Base-by-base conservation (phyloP, 2,888 invertebrate genomes). In the Aspidiotus rigidus region DNA sequence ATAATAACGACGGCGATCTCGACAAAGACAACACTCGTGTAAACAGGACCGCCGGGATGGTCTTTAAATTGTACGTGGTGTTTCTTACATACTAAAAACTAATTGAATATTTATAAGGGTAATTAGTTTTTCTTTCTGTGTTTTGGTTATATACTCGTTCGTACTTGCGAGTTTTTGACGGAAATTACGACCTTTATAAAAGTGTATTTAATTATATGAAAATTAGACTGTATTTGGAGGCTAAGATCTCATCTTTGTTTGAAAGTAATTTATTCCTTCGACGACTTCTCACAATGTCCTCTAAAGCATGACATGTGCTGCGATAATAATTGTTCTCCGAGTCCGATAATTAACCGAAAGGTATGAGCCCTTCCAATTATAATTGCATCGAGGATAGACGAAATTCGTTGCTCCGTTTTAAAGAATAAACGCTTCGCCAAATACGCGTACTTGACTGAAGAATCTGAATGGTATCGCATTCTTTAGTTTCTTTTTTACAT, bases 51-150 rank as follows among this genome's bases (percentile, higher is more conserved):
- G 44, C 28, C 28, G 10, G 10, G 10, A 59, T 59, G 39, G 17
- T 59, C 59, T 59, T 59, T 59, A 59, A 59, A 59, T 59, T 59
- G 59, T 59, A 59, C 42, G 67, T 59, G 59, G 57, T 49, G 67
- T 67, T 67, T 67, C 60, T 60, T 49, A 42, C 39, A 57, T 67
- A 67, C 59, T 67, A 60, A 67, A 67, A 67, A 67, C 67, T 67
- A 67, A 67, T 67, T 67, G 67, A 67, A 67, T 67, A 67, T 67
- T 67, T 67, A 67, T 67, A 67, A 67, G 67, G 67, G 67, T 67
- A 67, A 67, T 67, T 67, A 67, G 67, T 67, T 67, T 67, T 67
- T 67, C 67, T 67, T 67, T 67, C 59, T 44, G 59, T 60, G 67
- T 67, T 67, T 67, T 59, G 60, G 67, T 67, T 67, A 67, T 67